Percentiles rank a stretch among this genome's conserved stretches.
Conservation (phyloP, 2,113 vertebrate species). For the Pagrus major region DNA sequence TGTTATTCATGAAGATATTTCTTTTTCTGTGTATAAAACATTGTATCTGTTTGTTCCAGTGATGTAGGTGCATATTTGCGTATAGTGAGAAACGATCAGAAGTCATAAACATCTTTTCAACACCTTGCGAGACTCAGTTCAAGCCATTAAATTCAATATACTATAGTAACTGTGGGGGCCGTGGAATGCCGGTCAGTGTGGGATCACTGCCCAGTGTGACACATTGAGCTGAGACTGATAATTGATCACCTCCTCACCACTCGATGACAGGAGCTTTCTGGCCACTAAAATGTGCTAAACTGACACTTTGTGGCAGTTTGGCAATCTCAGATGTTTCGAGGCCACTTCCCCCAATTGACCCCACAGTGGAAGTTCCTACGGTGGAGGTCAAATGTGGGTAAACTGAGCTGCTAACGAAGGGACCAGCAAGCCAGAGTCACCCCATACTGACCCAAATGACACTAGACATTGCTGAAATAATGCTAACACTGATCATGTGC, state of each 20-base stretch:
- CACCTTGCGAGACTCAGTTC: background rate
- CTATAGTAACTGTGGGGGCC: background rate
- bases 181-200: background rate
- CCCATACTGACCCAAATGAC: background rate
- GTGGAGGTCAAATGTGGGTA: conserved; percentile 16
- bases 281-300: conserved; percentile 42
- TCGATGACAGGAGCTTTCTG: conserved; percentile 16
- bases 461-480: background rate
- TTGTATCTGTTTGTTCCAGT: too few species aligned
- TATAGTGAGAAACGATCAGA: too few species aligned
- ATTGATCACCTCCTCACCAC: conserved; percentile 49
- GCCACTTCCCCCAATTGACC: background rate
- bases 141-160: background rate
- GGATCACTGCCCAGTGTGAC: conserved; percentile 45
- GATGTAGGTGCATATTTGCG: too few species aligned
- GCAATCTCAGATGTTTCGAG: background rate
- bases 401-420: background rate
- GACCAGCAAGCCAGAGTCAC: conserved; percentile 7
- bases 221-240: conserved; percentile 15
- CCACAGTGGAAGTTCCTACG: background rate
- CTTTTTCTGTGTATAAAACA: too few species aligned
- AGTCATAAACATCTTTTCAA: background rate
- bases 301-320: conserved; percentile 42
- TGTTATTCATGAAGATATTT: too few species aligned
- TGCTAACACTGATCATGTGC: background rate